phyloP scores from a whole-genome alignment of 2,113 vertebrate species.

The Calyptomena viridis region DNA sequence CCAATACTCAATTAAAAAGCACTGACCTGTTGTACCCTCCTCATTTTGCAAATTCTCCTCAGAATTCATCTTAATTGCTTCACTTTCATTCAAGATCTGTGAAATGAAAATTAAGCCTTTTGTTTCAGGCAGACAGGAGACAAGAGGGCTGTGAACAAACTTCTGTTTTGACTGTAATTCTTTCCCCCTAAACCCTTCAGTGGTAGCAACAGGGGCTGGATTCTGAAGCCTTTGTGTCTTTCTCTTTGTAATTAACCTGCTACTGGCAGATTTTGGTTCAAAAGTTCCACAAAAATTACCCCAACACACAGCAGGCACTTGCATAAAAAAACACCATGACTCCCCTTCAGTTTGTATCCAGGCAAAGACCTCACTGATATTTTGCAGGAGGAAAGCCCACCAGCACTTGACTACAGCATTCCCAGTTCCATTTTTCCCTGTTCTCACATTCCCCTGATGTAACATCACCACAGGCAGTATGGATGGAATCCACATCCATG shows the following conservation, averaged over 20 bases:
- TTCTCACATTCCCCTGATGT: neutral
- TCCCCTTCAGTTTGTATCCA: neutral
- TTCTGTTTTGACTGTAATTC: neutral
- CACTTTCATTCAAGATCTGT: neutral
- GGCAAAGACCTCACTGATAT: neutral
- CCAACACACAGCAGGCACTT: neutral
- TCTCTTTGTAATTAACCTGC: too few species aligned
- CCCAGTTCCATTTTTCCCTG: neutral
- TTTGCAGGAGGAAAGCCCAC: neutral
- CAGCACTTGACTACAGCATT: neutral
- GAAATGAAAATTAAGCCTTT: neutral
- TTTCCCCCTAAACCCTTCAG: neutral
- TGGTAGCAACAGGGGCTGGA: neutral
- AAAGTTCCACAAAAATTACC: neutral
- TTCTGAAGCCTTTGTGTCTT: neutral
- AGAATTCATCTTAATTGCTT: neutral
- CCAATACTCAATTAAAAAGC: neutral
- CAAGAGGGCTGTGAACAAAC: neutral
- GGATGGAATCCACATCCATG: neutral
- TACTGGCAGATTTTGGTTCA: neutral
- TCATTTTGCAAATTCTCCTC: neutral
- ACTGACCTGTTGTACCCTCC: neutral
- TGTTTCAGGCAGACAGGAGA: neutral
- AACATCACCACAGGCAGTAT: neutral
- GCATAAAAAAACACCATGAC: neutral